Percentiles rank a stretch among this genome's conserved stretches.
Evolutionary conservation across 2,113 vertebrate genomes (phyloP).

Genomic region (Mellivora capensis): DNA sequence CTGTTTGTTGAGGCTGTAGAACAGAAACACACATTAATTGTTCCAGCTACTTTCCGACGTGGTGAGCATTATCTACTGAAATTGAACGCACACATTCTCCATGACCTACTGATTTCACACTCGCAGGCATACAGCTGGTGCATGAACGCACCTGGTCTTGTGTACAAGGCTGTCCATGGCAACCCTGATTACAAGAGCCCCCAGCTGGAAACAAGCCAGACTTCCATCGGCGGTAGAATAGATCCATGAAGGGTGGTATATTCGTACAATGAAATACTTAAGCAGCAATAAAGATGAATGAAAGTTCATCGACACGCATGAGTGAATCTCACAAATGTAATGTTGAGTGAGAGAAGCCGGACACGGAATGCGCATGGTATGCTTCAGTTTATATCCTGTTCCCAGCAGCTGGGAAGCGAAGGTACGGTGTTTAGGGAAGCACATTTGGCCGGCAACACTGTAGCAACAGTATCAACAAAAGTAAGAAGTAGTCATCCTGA

Average conservation of each 20-base stretch:
- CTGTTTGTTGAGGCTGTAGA: background rate
- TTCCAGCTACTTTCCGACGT: background rate
- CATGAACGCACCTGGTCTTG: background rate
- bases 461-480: rapidly evolving
- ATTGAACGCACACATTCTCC: rapidly evolving
- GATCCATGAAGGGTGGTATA: background rate
- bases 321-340: background rate
- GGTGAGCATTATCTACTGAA: rapidly evolving
- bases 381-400: rapidly evolving
- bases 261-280: background rate
- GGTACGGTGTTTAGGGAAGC: rapidly evolving
- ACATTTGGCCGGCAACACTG: rapidly evolving
- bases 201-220: background rate
- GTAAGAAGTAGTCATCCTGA: background rate
- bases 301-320: background rate
- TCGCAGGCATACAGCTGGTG: background rate
- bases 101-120: background rate
- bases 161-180: rapidly evolving
- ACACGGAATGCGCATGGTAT: rapidly evolving
- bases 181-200: background rate
- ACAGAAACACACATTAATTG: background rate
- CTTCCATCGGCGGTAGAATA: background rate
- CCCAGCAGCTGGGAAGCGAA: too few relatives aligned
- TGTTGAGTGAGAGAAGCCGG: background rate
- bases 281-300: background rate